Evolutionary conservation across 2,888 invertebrate genomes (phyloP).

Genomic region (Trachelus tabidus): DNA sequence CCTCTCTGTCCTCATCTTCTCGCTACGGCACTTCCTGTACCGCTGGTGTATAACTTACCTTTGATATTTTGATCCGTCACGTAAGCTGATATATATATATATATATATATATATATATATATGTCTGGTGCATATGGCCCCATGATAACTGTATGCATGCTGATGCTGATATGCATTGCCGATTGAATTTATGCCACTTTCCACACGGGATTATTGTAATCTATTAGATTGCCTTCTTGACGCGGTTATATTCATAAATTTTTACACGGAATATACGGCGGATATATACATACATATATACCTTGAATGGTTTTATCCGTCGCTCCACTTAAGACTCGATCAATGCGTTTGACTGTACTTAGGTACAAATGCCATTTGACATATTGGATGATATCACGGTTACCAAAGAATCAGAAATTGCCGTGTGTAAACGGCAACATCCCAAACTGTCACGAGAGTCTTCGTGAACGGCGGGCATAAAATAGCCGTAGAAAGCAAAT

Average conservation of each 20-base stretch:
- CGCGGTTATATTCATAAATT: not conserved
- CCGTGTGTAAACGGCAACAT: not conserved
- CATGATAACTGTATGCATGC: not conserved
- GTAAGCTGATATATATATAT: constrained; percentile 32
- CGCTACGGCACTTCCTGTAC: not conserved
- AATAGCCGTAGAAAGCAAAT: not conserved
- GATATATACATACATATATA: not conserved
- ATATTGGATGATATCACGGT: not conserved
- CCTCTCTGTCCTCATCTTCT: not conserved
- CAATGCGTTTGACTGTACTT: not conserved
- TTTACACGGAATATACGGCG: not conserved
- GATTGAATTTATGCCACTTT: not conserved
- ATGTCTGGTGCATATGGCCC: not conserved
- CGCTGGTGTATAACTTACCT: constrained; percentile 15
- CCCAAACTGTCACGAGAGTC: not conserved
- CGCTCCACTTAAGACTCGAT: not conserved
- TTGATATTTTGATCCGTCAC: constrained; percentile 49
- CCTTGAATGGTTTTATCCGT: not conserved
- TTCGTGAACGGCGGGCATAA: not conserved
- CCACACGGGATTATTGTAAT: not conserved
- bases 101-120: constrained; percentile 11
- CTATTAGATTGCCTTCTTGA: not conserved
- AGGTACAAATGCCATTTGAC: not conserved
- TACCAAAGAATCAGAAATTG: not conserved
- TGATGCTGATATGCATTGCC: not conserved